phyloP scores from a whole-genome alignment of 2,113 vertebrate species.

The Microcebus griseorufus region DNA sequence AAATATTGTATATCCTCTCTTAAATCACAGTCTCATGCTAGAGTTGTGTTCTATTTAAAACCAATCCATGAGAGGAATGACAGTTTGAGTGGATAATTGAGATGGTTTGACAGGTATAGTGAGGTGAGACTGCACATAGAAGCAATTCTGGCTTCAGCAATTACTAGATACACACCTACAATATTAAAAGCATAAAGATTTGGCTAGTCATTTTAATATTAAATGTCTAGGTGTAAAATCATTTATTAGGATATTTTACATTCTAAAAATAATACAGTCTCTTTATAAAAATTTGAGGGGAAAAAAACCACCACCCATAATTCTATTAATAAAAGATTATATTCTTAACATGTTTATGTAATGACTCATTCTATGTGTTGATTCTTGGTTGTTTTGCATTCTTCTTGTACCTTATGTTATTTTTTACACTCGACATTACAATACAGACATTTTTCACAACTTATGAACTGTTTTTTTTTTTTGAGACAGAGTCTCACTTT shows the following conservation, averaged over 20 bases:
- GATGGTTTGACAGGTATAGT: background rate
- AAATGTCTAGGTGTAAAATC: background rate
- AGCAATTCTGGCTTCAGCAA: background rate
- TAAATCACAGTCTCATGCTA: background rate
- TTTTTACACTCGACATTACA: background rate
- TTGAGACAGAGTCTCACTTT: too few species aligned
- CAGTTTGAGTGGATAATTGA: background rate
- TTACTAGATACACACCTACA: background rate
- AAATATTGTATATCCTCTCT: background rate
- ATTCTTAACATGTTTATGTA: background rate
- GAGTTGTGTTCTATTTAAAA: background rate
- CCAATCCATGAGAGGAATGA: background rate
- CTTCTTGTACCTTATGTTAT: background rate
- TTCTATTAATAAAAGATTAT: conserved; percentile 7
- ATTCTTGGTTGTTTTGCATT: background rate
- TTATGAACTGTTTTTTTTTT: background rate
- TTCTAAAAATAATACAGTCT: background rate
- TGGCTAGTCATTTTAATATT: background rate
- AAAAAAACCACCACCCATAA: background rate
- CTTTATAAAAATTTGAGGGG: background rate
- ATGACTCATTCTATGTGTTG: background rate
- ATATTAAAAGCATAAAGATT: background rate
- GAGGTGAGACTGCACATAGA: background rate
- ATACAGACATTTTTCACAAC: background rate
- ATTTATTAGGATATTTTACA: background rate